A percentile compares a stretch with the other conserved stretches of the same genome.
phyloP scores from a whole-genome alignment of 2,113 vertebrate species.

The Polyodon spathula region DNA sequence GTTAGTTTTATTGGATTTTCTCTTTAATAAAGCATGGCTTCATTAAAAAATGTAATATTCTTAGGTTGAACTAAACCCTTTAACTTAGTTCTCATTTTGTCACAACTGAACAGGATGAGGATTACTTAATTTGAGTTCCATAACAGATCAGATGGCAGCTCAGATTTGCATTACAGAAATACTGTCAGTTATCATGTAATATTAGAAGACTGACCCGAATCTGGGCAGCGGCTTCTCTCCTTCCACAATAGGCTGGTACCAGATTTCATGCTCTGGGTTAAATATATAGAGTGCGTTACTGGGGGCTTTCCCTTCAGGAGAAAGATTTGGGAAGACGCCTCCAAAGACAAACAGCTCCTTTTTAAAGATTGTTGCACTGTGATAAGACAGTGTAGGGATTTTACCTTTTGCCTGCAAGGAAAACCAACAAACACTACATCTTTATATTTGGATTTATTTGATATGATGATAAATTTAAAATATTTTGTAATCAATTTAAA shows the following conservation, averaged over 20 bases:
- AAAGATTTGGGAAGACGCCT: constrained; percentile 50
- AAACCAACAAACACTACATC: background rate
- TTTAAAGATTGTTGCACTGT: constrained; percentile 68
- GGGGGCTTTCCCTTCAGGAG: constrained; percentile 45
- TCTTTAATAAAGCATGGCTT: too few species aligned
- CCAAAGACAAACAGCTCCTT: constrained; percentile 81
- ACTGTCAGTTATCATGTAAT: background rate
- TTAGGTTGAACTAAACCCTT: too few species aligned
- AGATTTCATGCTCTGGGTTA: constrained; percentile 77
- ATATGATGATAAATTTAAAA: too few species aligned
- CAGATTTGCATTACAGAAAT: background rate
- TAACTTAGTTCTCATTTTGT: too few species aligned
- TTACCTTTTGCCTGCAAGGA: constrained; percentile 64
- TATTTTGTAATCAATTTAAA: too few species aligned
- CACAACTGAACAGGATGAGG: too few species aligned
- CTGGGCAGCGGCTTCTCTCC: constrained; percentile 72
- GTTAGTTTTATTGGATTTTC: too few species aligned
- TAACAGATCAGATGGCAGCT: too few species aligned
- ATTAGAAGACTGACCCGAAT: constrained; percentile 67
- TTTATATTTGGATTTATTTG: too few species aligned
- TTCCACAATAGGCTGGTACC: constrained; percentile 83
- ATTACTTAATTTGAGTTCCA: too few species aligned
- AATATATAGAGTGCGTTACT: constrained; percentile 75
- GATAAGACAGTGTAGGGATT: constrained; percentile 62
- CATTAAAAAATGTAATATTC: too few species aligned